Evolutionary conservation across 2,797 vertebrate species (phyloP).

Genomic region (Cercopithecus diana): DNA sequence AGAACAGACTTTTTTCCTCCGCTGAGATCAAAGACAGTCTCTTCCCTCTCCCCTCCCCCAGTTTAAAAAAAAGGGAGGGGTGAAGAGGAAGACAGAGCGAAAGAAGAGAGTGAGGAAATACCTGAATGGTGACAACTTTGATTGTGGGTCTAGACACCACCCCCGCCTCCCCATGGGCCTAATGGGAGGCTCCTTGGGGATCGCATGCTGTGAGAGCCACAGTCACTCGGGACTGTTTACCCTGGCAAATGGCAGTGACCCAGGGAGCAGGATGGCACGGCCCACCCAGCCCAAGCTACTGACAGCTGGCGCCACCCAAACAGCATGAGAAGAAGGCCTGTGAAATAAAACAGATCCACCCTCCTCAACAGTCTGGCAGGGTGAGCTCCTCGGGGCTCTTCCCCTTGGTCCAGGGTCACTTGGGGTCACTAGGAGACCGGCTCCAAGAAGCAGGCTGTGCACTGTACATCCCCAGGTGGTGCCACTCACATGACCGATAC

Average conservation of each 20-base stretch:
- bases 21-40: constrained; percentile 94
- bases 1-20: constrained; percentile 91
- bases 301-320: constrained; percentile 59
- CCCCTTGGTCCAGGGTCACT: neutral
- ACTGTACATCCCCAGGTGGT: neutral
- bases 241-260: constrained; percentile 45
- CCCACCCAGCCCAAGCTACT: constrained; percentile 46
- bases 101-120: constrained; percentile 77
- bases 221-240: constrained; percentile 54
- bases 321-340: neutral
- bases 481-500: neutral
- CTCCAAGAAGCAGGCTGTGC: neutral
- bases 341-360: neutral
- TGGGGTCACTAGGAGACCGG: neutral
- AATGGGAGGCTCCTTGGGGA: constrained; percentile 62
- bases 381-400: neutral
- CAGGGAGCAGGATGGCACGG: neutral
- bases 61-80: constrained; percentile 80
- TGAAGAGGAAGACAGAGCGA: neutral
- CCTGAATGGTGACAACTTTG: constrained; percentile 81
- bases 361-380: neutral
- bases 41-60: constrained; percentile 88
- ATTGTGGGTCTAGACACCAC: constrained; percentile 86
- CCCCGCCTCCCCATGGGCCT: constrained; percentile 83
- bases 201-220: constrained; percentile 34